phyloP scores from a whole-genome alignment of 2,113 vertebrate species.

The Fulmarus glacialis region DNA sequence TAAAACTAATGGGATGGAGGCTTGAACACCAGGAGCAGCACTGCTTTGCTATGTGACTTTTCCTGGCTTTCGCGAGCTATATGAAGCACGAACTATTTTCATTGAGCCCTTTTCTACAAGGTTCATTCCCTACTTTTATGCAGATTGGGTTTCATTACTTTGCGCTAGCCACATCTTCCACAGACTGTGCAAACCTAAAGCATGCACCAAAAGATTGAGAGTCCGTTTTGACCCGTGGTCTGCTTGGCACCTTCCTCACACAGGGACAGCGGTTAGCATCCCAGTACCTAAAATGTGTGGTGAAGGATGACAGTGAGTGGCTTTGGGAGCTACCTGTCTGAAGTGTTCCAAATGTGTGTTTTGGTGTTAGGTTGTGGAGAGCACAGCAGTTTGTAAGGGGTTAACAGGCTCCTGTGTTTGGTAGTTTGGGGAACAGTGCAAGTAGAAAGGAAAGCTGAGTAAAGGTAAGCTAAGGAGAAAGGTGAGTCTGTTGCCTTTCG shows the following conservation, averaged over 20 bases:
- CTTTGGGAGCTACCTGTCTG: background rate
- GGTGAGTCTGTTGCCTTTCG: background rate
- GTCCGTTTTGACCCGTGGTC: background rate
- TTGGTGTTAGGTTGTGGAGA: background rate
- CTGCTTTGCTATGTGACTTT: background rate
- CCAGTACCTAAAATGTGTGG: fast-evolving
- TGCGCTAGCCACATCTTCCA: background rate
- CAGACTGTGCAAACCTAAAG: background rate
- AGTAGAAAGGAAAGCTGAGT: background rate
- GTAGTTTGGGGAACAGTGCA: background rate
- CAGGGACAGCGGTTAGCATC: background rate
- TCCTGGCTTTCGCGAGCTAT: background rate
- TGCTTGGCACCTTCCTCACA: fast-evolving
- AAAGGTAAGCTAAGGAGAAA: background rate
- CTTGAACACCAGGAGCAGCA: fast-evolving
- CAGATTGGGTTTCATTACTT: background rate
- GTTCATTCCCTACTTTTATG: background rate
- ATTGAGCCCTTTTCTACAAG: background rate
- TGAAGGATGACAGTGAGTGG: background rate
- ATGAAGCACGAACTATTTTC: fast-evolving
- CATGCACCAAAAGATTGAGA: fast-evolving
- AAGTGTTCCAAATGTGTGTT: fast-evolving
- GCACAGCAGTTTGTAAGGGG: background rate
- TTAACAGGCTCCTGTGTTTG: background rate
- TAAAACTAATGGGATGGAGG: background rate